phyloP scores from a whole-genome alignment of 2,797 vertebrate species.

The Sebastes trivittatus region DNA sequence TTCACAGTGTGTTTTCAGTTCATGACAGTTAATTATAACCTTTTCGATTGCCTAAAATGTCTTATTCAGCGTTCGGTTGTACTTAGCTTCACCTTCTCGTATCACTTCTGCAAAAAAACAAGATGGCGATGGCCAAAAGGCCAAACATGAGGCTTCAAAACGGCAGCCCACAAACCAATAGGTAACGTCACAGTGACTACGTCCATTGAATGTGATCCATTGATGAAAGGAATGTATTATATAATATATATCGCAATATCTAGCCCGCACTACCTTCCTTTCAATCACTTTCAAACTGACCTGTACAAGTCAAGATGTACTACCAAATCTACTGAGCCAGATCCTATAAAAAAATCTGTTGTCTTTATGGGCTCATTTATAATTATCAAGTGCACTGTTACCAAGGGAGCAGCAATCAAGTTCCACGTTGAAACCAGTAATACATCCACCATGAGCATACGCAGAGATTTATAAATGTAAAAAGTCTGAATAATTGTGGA shows the following conservation, averaged over 20 bases:
- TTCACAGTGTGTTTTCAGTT: no score
- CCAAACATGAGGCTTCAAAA: no score
- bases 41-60: no score
- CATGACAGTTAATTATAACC: no score
- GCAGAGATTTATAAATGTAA: constrained; percentile 81
- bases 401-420: constrained; percentile 65
- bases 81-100: no score
- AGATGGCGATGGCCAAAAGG: rapidly evolving
- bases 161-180: no score
- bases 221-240: not conserved
- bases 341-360: constrained; percentile 71
- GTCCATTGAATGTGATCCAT: not conserved
- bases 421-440: constrained; percentile 76
- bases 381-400: constrained; percentile 78
- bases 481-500: constrained; percentile 80
- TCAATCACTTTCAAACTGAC: constrained; percentile 66
- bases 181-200: no score
- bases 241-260: not conserved
- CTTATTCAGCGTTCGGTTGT: no score
- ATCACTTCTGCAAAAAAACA: no score
- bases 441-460: constrained; percentile 74
- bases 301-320: constrained; percentile 49
- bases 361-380: constrained; percentile 72
- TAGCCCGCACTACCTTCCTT: constrained; percentile 2
- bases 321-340: constrained; percentile 63